phyloP scores from a whole-genome alignment of 2,888 invertebrate species.

The Trichopoda pennipes region DNA sequence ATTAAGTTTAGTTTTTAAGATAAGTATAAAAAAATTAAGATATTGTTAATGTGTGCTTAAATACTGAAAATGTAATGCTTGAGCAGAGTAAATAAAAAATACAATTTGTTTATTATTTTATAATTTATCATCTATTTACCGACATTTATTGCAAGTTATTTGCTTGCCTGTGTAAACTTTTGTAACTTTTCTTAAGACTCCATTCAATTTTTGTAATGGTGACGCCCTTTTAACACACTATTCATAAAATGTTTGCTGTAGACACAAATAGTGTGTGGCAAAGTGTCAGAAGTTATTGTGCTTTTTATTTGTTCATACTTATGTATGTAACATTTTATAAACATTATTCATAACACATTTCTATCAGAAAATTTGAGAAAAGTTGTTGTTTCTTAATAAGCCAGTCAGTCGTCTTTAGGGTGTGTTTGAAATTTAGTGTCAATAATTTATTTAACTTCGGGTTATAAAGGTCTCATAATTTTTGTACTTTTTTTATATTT shows the following conservation, averaged over 20 bases:
- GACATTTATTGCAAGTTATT: background rate
- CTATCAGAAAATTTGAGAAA: background rate
- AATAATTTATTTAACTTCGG: slow-evolving; percentile 14
- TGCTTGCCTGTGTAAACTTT: too few species aligned
- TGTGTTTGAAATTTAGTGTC: slow-evolving; percentile 28
- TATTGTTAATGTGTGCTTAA: slow-evolving; percentile 46
- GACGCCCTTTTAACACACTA: slow-evolving; percentile 61
- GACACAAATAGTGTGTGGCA: slow-evolving; percentile 22
- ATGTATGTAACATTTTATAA: too few species aligned
- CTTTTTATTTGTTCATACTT: background rate
- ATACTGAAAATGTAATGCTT: background rate
- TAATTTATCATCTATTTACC: background rate
- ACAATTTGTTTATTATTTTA: slow-evolving; percentile 16
- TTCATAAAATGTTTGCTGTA: slow-evolving; percentile 25
- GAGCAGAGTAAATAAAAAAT: slow-evolving; percentile 24
- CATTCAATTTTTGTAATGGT: slow-evolving; percentile 41
- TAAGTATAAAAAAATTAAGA: slow-evolving; percentile 36
- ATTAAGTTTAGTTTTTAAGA: slow-evolving; percentile 7
- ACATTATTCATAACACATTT: too few species aligned
- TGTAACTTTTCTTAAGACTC: slow-evolving; percentile 19
- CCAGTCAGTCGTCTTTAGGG: slow-evolving; percentile 19
- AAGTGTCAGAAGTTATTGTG: background rate
- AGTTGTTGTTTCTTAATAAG: slow-evolving; percentile 13
- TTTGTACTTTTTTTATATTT: background rate
- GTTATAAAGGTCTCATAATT: slow-evolving; percentile 48